phyloP scores from a whole-genome alignment of 2,113 vertebrate genomes.

The Scytalopus superciliaris region DNA sequence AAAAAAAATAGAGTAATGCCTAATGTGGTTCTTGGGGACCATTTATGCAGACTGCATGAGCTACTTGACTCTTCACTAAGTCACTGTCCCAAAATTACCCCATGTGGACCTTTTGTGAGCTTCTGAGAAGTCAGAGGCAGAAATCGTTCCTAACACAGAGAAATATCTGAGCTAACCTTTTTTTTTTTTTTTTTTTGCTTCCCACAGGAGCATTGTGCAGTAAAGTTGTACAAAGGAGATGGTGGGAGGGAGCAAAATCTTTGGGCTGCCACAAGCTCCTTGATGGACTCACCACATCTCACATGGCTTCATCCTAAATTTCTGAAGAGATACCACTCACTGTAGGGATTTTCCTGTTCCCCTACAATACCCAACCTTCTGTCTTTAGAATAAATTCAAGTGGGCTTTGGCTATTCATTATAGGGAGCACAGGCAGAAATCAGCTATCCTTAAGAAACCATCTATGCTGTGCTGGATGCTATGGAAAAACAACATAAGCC shows the following conservation, averaged over 20 bases:
- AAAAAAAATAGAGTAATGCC: background rate
- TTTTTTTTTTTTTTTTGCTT: background rate
- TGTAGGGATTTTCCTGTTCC: background rate
- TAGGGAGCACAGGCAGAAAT: background rate
- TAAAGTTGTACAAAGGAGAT: background rate
- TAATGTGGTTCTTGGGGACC: background rate
- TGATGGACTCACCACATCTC: background rate
- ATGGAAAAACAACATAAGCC: background rate
- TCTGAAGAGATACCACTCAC: background rate
- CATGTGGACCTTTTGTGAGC: accelerated
- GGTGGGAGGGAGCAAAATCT: background rate
- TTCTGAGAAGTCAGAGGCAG: background rate
- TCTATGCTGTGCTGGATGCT: background rate
- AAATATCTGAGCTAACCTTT: background rate
- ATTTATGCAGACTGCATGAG: background rate
- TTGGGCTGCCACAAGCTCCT: background rate
- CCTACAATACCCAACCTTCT: background rate
- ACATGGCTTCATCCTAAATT: background rate
- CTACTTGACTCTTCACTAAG: background rate
- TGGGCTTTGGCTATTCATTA: background rate
- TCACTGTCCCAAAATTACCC: background rate
- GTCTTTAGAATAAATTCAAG: background rate
- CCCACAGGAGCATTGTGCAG: accelerated
- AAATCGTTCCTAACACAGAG: background rate
- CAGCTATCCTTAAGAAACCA: background rate